These are phyloP conservation scores for Pyrrhia umbra DNA, from an alignment of 2,888 invertebrate genomes.

Conservation along the genomic window DNA sequence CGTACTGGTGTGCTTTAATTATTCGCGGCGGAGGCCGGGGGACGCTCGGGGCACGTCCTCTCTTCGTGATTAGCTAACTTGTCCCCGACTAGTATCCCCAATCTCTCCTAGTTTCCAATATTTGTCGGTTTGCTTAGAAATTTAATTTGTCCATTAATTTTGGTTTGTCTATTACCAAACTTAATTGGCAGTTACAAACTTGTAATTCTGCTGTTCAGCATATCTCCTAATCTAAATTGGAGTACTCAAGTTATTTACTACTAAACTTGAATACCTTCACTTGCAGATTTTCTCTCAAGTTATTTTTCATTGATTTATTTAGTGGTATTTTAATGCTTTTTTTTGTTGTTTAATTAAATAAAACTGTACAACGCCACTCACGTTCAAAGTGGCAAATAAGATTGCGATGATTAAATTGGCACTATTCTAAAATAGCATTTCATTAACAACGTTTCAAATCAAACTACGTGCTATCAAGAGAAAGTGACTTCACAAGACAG, in stretches of 20 bases:
- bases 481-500: constrained; percentile 22
- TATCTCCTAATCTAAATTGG: constrained; percentile 52
- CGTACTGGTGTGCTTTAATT: constrained; percentile 86
- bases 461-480: constrained; percentile 16
- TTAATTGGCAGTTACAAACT: constrained; percentile 63
- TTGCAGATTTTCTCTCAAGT: constrained; percentile 29
- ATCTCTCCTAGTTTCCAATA: constrained; percentile 71
- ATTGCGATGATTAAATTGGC: background rate
- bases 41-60: constrained; percentile 63
- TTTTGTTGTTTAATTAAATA: background rate
- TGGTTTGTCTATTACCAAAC: constrained; percentile 68
- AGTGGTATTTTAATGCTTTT: background rate
- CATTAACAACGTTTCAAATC: background rate
- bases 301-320: constrained; percentile 32
- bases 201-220: constrained; percentile 57
- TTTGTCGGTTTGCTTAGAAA: constrained; percentile 72
- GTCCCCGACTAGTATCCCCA: constrained; percentile 60
- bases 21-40: constrained; percentile 66
- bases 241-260: constrained; percentile 49
- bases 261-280: constrained; percentile 43
- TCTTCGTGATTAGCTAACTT: constrained; percentile 75
- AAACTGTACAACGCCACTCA: background rate
- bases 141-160: constrained; percentile 77
- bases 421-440: constrained; percentile 14
- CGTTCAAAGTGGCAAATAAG: constrained; percentile 7